Evolutionary conservation across 2,888 invertebrate species (phyloP), one percentile per base, ranked within the genome.

Genomic region (Campoplex nolae): DNA sequence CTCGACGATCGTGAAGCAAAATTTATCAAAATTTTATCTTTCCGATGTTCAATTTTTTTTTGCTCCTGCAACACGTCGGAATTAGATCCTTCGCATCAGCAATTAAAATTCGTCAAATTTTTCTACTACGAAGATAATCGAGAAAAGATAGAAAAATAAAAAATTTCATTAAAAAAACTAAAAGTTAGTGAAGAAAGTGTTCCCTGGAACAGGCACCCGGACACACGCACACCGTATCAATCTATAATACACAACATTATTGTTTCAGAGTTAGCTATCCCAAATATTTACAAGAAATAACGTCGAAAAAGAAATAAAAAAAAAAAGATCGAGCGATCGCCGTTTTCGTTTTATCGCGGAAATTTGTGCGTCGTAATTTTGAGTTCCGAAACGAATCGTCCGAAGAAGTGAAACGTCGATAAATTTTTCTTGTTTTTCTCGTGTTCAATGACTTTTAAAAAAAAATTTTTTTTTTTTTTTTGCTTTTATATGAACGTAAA

Each of bases 231-330:
- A 86, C 88, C 79, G 92, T 91, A 90, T 93, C 91, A 90, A 92
- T 94, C 94, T 94, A 94, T 94, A 94, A 94, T 94, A 94, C 94
- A 94, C 93, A 94, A 94, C 89, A 93, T 93, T 94, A 94, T 94
- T 94, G 93, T 92, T 93, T 91, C 89, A 90, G 90, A 90, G 65
- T 84, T 89, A 90, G 90, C 90, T 89, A 89, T 89, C 73, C 85
- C 76, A 86, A 23, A 16, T 89, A 90, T 90, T 90, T 91, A 90
- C 89, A 91, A 82, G 23, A 67, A 35, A 67, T 3, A 58, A 75
- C 32, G 23, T 58, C 35, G 42, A 38, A 76, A 73, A 73, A 71
- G 77, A 68, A 78, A 77, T 51, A 4, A 78, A 65, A 78, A 78
- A 13, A 48, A 68, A 56, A 70, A 23, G 23, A 48, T 73, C 65